Evolutionary conservation across 2,797 vertebrate species (phyloP).

Genomic region (Macropus fuliginosus): DNA sequence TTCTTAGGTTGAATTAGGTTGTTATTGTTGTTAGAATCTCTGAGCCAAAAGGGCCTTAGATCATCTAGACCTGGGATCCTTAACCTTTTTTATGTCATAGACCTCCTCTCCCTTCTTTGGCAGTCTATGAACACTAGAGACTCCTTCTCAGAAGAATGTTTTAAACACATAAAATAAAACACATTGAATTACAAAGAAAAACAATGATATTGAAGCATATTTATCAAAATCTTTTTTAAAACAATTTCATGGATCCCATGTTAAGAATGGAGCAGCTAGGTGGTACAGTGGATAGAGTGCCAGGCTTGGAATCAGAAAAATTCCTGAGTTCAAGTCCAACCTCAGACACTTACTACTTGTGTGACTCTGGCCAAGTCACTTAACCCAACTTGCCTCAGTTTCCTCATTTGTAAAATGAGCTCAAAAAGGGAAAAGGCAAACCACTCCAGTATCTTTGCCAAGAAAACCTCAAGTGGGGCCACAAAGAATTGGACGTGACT

Average conservation of each 20-base stretch:
- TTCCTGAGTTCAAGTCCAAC: no score
- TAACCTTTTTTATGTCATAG: not conserved
- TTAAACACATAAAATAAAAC: not conserved
- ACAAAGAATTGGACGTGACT: not conserved
- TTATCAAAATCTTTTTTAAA: not conserved
- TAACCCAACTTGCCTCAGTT: not conserved
- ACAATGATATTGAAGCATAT: not conserved
- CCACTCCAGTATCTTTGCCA: not conserved
- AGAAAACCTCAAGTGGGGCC: not conserved
- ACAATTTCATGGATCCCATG: not conserved
- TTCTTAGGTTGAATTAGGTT: not conserved
- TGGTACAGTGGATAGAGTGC: not conserved
- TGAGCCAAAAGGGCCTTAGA: not conserved
- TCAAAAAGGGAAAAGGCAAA: not conserved
- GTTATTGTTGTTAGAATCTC: not conserved
- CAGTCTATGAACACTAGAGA: not conserved
- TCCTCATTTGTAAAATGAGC: not conserved
- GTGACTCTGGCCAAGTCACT: not conserved
- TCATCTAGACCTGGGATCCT: not conserved
- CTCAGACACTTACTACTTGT: not conserved
- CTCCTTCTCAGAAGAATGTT: not conserved
- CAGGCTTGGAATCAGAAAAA: not conserved
- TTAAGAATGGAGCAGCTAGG: not conserved
- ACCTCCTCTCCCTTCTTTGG: not conserved
- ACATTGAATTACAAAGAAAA: not conserved